Conservation (phyloP, 2,113 vertebrate species). For the Hassar affinis region DNA sequence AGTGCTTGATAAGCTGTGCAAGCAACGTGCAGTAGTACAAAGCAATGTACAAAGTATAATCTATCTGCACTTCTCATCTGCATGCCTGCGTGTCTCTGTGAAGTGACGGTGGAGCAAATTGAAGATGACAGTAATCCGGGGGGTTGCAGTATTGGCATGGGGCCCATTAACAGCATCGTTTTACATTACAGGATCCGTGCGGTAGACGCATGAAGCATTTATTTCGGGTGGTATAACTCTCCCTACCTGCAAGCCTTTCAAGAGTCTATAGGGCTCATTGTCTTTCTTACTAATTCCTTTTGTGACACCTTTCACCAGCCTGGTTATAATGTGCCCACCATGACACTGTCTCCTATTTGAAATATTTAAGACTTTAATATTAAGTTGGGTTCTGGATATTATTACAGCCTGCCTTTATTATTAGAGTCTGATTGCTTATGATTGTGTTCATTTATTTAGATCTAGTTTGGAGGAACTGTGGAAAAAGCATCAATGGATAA, state of each 20-base stretch:
- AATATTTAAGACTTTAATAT: slow-evolving; percentile 1
- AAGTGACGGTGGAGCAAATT: slow-evolving; percentile 6
- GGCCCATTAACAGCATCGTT: slow-evolving; percentile 30
- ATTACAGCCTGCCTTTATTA: background rate
- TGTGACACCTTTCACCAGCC: slow-evolving; percentile 1
- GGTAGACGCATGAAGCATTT: slow-evolving; percentile 30
- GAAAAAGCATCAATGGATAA: background rate
- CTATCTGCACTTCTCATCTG: background rate
- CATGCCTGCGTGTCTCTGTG: background rate
- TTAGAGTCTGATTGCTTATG: background rate
- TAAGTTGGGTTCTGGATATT: background rate
- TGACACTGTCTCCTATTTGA: background rate
- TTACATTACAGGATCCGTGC: slow-evolving; percentile 26
- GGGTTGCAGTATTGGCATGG: slow-evolving; percentile 10
- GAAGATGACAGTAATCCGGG: slow-evolving; percentile 25
- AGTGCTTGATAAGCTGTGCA: background rate
- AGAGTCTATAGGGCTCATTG: slow-evolving; percentile 19
- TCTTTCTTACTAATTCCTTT: slow-evolving; percentile 18
- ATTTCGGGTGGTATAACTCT: slow-evolving; percentile 26
- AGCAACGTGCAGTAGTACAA: background rate
- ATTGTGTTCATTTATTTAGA: background rate
- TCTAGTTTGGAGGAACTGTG: background rate
- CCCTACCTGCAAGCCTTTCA: slow-evolving; percentile 10
- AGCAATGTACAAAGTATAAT: no score
- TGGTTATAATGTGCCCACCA: slow-evolving; percentile 8